Evolutionary conservation across 1,140 invertebrate species (phyloP).

Genomic region (Eumaeus atala): DNA sequence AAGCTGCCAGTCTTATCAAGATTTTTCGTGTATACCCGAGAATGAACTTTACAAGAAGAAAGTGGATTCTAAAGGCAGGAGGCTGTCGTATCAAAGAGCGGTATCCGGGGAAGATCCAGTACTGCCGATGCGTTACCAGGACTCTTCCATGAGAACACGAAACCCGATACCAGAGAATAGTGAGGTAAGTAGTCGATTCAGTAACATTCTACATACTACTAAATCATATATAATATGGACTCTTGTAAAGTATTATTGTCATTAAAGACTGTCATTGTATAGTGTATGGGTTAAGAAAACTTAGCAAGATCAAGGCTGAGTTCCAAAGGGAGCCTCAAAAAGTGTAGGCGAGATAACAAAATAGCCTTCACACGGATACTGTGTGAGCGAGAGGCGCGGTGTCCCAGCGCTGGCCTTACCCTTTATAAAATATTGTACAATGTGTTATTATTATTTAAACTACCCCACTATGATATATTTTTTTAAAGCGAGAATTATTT

Average conservation of each 20-base stretch:
- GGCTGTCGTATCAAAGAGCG: conserved; percentile 55
- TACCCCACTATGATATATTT: no score
- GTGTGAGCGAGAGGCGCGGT: no score
- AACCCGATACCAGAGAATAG: conserved; percentile 37
- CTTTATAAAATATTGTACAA: no score
- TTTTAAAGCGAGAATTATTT: no score
- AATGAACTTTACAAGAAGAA: conserved; percentile 30
- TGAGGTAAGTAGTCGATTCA: conserved; percentile 42
- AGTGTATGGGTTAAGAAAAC: no score
- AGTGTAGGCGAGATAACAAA: no score
- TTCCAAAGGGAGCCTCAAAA: no score
- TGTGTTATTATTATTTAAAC: no score
- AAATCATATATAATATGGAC: neutral
- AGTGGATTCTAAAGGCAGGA: conserved; percentile 40
- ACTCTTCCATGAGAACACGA: conserved; percentile 35
- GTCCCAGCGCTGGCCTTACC: no score
- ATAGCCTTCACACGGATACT: no score
- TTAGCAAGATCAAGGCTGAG: neutral
- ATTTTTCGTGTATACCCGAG: conserved; percentile 45
- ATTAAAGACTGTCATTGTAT: no score
- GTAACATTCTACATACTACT: neutral
- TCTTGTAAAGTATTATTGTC: neutral
- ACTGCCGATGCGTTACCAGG: conserved; percentile 32
- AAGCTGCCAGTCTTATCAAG: conserved; percentile 44
- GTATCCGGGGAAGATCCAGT: conserved; percentile 58